Conservation (phyloP, 2,113 vertebrate species). For the Tychaedon coryphoeus region DNA sequence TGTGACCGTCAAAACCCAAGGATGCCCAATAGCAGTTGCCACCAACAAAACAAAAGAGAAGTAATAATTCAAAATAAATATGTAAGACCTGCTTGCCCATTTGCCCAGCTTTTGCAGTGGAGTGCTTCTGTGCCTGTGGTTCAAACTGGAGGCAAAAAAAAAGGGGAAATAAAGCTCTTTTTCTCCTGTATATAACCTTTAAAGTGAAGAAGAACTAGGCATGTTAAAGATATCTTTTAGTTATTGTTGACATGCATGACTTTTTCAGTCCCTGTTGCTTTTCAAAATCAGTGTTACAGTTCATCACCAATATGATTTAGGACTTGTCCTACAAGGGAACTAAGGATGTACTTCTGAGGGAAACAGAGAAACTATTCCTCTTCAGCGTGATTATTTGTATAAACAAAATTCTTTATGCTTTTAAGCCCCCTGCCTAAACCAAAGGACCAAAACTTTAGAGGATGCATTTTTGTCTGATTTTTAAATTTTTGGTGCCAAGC, state of each 20-base stretch:
- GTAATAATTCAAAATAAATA: conserved; percentile 42
- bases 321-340: not conserved
- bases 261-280: not conserved
- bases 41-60: conserved; percentile 34
- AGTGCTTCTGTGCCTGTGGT: not conserved
- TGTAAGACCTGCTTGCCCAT: not conserved
- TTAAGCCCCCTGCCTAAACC: not conserved
- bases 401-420: not conserved
- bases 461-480: not conserved
- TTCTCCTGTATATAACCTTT: not conserved
- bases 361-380: not conserved
- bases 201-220: not conserved
- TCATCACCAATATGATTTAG: not conserved
- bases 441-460: not conserved
- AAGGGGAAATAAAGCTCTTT: not conserved
- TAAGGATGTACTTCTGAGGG: not conserved
- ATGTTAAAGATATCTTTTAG: not conserved
- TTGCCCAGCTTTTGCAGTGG: not conserved
- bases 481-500: not conserved
- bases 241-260: not conserved
- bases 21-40: conserved; percentile 45
- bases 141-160: not conserved
- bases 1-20: conserved; percentile 71
- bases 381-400: not conserved
- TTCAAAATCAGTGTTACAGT: not conserved